These are phyloP conservation scores for Dinoponera quadriceps DNA, from an alignment of 1,140 invertebrate genomes.

Conservation along the genomic window DNA sequence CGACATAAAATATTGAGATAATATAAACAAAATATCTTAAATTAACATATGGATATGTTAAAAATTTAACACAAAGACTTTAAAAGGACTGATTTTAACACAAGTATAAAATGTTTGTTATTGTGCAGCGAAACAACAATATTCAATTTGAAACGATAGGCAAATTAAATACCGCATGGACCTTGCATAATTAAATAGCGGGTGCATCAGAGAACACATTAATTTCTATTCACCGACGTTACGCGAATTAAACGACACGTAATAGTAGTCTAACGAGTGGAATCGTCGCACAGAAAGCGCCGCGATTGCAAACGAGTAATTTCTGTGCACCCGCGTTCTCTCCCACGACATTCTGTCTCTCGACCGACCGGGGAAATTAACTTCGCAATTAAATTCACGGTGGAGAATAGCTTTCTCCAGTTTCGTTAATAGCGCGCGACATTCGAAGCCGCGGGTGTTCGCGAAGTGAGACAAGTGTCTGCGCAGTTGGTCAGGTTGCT, in stretches of 20 bases:
- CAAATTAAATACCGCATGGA: neutral
- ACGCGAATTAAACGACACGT: conserved; percentile 31
- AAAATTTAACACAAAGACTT: no score
- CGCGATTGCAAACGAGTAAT: neutral
- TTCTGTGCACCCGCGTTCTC: neutral
- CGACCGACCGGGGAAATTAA: conserved; percentile 31
- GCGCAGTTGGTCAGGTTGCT: conserved; percentile 1
- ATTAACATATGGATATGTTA: no score
- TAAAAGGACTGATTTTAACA: no score
- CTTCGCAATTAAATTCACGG: conserved; percentile 16
- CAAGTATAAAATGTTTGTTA: no score
- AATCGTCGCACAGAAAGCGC: conserved; percentile 15
- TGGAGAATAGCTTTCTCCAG: conserved; percentile 39
- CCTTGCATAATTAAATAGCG: conserved; percentile 26
- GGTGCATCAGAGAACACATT: neutral
- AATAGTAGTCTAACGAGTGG: neutral
- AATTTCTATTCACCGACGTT: conserved; percentile 24
- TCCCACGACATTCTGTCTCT: conserved; percentile 3
- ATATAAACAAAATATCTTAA: no score
- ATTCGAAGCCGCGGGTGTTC: neutral
- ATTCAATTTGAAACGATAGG: conserved; percentile 26
- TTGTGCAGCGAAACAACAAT: neutral
- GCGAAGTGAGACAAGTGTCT: neutral
- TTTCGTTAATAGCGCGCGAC: conserved; percentile 29
- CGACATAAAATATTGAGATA: no score